Evolutionary conservation across 2,113 vertebrate genomes (phyloP).

Genomic region (Tyto alba): DNA sequence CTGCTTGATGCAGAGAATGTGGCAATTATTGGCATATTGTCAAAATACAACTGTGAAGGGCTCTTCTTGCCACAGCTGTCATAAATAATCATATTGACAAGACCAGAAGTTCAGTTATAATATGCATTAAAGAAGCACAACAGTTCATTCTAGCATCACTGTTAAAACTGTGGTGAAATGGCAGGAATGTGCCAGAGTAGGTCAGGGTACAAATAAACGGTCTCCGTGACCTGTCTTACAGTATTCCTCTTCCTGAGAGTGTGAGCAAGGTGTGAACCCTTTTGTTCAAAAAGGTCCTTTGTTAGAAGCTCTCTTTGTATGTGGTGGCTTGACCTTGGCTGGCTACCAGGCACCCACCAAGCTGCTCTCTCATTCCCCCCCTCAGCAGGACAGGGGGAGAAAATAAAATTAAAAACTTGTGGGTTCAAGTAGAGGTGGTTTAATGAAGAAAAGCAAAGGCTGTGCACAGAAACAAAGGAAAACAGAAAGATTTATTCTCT

Average conservation of each 20-base stretch:
- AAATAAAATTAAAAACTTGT: neutral
- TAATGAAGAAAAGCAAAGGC: neutral
- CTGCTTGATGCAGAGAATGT: neutral
- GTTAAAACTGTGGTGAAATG: neutral
- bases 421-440: neutral
- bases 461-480: neutral
- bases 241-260: neutral
- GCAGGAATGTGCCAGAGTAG: neutral
- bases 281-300: neutral
- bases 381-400: neutral
- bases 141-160: neutral
- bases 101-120: neutral
- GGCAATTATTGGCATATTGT: neutral
- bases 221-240: neutral
- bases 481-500: neutral
- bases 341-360: neutral
- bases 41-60: neutral
- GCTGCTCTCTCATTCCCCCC: neutral
- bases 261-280: neutral
- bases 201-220: neutral
- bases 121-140: neutral
- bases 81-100: neutral
- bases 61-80: neutral
- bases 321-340: neutral
- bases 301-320: neutral